Evolutionary conservation across 2,888 invertebrate genomes (phyloP).

Genomic region (Habrosyne pyritoides): DNA sequence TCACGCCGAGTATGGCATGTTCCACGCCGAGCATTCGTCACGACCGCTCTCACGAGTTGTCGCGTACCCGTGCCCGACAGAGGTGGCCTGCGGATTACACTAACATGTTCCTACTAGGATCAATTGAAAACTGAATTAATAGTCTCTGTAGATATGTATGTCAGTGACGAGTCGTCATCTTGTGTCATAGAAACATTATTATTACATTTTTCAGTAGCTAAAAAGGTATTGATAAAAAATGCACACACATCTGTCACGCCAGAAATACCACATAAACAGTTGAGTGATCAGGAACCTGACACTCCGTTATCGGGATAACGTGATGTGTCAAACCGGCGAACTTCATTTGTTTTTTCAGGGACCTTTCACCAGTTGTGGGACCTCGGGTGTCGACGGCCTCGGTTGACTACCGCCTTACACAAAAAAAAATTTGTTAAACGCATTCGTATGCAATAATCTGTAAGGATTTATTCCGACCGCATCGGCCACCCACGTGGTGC

Average conservation of each 20-base stretch:
- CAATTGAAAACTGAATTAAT: not conserved
- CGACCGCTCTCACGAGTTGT: slow-evolving; percentile 49
- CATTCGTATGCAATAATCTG: slow-evolving; percentile 76
- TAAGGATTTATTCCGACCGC: slow-evolving; percentile 71
- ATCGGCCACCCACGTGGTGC: slow-evolving; percentile 79
- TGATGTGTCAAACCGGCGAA: slow-evolving; percentile 24
- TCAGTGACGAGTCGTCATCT: too few relatives aligned
- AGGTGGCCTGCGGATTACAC: slow-evolving; percentile 3
- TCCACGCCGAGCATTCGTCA: slow-evolving; percentile 55
- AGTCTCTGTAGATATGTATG: too few relatives aligned
- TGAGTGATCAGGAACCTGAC: slow-evolving; percentile 37
- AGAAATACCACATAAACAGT: not conserved
- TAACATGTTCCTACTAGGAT: too few relatives aligned
- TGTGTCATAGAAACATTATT: too few relatives aligned
- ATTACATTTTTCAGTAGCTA: too few relatives aligned
- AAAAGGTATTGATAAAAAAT: too few relatives aligned
- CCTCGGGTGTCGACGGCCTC: slow-evolving; percentile 58
- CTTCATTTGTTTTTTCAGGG: slow-evolving; percentile 74
- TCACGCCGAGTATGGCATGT: slow-evolving; percentile 39
- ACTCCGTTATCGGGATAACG: slow-evolving; percentile 34
- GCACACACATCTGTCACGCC: not conserved
- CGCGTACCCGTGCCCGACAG: slow-evolving; percentile 16
- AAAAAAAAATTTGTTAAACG: slow-evolving; percentile 72
- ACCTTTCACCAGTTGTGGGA: slow-evolving; percentile 64
- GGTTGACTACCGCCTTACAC: slow-evolving; percentile 54